These are phyloP conservation scores for Tokudaia muenninki DNA, from an alignment of 2,797 vertebrate genomes.

Conservation along the genomic window DNA sequence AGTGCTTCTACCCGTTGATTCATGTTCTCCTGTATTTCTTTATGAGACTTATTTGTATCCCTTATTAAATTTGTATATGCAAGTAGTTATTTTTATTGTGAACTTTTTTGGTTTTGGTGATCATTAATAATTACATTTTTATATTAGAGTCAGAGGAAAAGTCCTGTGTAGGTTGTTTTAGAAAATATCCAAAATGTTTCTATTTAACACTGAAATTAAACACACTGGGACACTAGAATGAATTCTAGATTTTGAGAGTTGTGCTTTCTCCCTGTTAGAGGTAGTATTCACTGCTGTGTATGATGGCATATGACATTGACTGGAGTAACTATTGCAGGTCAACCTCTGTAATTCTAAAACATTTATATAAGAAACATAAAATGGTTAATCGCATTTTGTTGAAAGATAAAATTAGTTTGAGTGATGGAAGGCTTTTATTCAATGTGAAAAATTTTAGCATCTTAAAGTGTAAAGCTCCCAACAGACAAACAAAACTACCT, in stretches of 20 bases:
- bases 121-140: background rate
- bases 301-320: background rate
- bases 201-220: background rate
- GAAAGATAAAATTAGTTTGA: slow-evolving; percentile 21
- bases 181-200: slow-evolving; percentile 4
- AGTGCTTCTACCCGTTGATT: too few relatives aligned
- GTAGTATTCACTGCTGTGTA: background rate
- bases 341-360: background rate
- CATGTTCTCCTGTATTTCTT: too few relatives aligned
- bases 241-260: background rate
- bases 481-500: background rate
- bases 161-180: background rate
- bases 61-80: background rate
- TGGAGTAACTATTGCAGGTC: background rate
- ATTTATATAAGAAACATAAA: background rate
- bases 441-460: background rate
- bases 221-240: background rate
- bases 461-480: background rate
- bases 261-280: background rate
- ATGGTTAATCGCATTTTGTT: background rate
- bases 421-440: background rate
- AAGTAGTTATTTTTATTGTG: background rate
- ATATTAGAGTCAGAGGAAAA: background rate
- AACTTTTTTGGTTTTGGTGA: background rate
- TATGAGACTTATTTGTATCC: background rate